Evolutionary conservation across 2,113 vertebrate species (phyloP), one percentile per base, ranked within the genome.

Genomic region (Cynoglossus semilaevis): DNA sequence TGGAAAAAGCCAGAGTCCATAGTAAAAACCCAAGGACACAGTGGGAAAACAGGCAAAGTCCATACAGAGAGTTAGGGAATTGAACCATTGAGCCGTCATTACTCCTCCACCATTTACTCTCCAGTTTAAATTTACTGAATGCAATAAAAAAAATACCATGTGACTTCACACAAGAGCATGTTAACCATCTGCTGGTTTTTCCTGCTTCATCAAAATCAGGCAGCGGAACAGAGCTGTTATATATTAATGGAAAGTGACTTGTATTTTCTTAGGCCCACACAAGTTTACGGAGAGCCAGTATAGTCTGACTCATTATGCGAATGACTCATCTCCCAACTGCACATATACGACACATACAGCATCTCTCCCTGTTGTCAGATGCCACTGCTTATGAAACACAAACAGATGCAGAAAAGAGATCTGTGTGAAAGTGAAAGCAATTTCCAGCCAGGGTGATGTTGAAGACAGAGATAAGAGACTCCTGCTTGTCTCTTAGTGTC

Each of bases 251-350:
- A 72, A 29, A 29, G 22, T 29, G 22, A 29, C 22, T 29, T 29
- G 22, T 29, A 29, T 29, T n/a, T 42, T 45, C 36, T 44, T 49
- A 14, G 12, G 22, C 61, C 50, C 44, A 55, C 55, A 70, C 40
- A 34, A 60, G 65, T 79, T 64, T 51, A 68, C 63, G 53, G 58
- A 45, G 48, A 67, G 59, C 75, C 63, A 58, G 67, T 54, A 57
- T 59, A 58, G 67, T 54, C 54, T 84, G 76, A 80, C 58, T 81
- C 70, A 76, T 80, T 74, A 79, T 80, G 49, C 51, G 49, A 60
- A 58, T 86, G 85, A 85, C 57, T 88, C 83, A 80, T 83, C 67
- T 64, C 69, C 60, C 67, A 14, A 19, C 59, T 53, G 74, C 46
- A 34, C 43, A 45, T 9, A 22, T 45, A 35, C 29, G 36, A 37